Evolutionary conservation across 2,797 vertebrate species (phyloP).

Genomic region (Streptopelia turtur): DNA sequence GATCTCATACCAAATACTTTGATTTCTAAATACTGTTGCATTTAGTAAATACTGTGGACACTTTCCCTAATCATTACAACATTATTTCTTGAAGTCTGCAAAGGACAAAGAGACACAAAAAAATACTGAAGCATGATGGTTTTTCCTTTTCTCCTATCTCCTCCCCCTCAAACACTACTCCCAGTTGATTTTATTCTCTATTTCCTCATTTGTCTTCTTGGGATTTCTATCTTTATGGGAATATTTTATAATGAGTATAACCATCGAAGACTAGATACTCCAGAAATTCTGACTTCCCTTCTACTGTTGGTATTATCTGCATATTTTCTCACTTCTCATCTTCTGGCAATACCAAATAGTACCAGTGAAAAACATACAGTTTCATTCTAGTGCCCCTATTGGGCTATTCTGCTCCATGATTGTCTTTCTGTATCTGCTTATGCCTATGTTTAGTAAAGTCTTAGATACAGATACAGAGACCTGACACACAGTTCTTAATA

Average conservation of each 20-base stretch:
- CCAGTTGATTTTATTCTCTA: not conserved
- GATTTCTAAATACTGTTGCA: not conserved
- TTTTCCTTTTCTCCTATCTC: not conserved
- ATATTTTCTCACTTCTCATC: not conserved
- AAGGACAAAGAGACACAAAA: not conserved
- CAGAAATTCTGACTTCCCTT: not conserved
- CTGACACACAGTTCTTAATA: not conserved
- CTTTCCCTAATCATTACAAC: not conserved
- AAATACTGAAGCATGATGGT: rapidly evolving
- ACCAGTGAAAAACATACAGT: not conserved
- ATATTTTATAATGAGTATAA: not conserved
- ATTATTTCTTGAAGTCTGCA: not conserved
- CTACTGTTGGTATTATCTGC: not conserved
- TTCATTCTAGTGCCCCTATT: not conserved
- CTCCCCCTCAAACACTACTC: too few relatives aligned
- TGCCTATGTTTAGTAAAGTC: not conserved
- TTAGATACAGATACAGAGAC: not conserved
- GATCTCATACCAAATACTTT: not conserved
- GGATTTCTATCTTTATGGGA: not conserved
- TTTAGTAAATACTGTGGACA: not conserved
- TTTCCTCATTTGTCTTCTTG: not conserved
- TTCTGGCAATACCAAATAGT: not conserved
- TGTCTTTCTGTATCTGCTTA: not conserved
- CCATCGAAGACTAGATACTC: not conserved
- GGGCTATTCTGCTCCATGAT: rapidly evolving